Evolutionary conservation across 2,888 invertebrate genomes (phyloP), one percentile per base, ranked within the genome.

Genomic region (Temnothorax ravouxi): DNA sequence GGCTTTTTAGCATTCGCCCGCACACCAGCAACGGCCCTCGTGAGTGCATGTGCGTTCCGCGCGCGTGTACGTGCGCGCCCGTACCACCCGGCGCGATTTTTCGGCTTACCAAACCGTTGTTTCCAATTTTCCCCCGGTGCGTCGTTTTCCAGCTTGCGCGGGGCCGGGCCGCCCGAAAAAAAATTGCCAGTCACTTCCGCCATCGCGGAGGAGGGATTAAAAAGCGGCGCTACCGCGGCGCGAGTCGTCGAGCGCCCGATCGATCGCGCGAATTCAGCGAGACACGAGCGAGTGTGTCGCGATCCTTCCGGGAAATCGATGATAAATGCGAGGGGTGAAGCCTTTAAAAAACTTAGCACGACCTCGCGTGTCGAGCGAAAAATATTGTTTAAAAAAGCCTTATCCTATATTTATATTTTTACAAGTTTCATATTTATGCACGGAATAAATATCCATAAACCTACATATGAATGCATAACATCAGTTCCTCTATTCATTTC

Each of bases 1-100:
- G 92, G 93, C 93, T 94, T 94, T 95, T 94, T 94, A 93, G 92
- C 92, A 93, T 93, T 92, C 92, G 91, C 91, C 85, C 90, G 84
- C 89, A 83, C 90, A 84, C 87, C 83, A 62, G 83, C 80, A 84
- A 77, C 74, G 84, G 67, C 50, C 50, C 54, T 79, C 72, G 86
- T 71, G 87, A 52, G 85, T 62, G 85, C 47, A 69, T 34, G 82
- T 29, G 76, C 69, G 80, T 44, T n/a, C 41, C 41, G 52, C 18
- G 34, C 41, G 54, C 11, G n/a, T 50, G 47, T 47, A 8, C 21
- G 56, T 75, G 34, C 72, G 21, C 67, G 79, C 81, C 83, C 64
- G 71, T 85, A 59, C 83, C 86, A 86, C 83, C 86, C 84, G 87
- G 86, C 88, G 86, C 87, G 91, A 92, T 91, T 92, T 92, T 91